Percentiles rank a stretch among this genome's conserved stretches.
Conservation (phyloP, 2,888 invertebrate genomes). For the Dinocampus coccinellae region DNA sequence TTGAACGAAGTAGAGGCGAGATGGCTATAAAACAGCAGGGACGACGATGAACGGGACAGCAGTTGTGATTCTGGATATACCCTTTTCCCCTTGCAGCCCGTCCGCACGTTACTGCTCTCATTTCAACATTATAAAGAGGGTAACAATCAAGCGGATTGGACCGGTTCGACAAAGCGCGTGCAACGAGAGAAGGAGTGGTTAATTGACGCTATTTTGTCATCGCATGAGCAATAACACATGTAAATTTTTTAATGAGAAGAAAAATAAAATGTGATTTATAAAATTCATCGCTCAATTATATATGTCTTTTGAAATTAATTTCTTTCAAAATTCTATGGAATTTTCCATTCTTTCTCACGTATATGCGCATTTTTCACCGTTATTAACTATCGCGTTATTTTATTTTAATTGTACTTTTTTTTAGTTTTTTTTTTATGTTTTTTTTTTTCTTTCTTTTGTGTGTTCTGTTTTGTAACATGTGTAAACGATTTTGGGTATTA, state of each 20-base stretch:
- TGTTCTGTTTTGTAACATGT: neutral
- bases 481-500: neutral
- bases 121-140: constrained; percentile 60
- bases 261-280: neutral
- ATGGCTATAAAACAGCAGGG: constrained; percentile 65
- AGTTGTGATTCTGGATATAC: constrained; percentile 64
- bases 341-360: neutral
- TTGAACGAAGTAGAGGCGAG: constrained; percentile 63
- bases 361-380: neutral
- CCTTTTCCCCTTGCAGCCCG: constrained; percentile 62
- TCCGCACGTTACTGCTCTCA: constrained; percentile 64
- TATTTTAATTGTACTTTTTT: too few relatives aligned
- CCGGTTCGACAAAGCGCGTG: constrained; percentile 33
- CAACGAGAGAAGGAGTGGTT: constrained; percentile 23
- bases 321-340: neutral
- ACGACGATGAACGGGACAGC: constrained; percentile 66
- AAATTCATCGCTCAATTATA: neutral
- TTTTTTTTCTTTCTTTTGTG: neutral
- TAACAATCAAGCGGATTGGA: constrained; percentile 44
- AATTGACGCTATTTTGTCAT: constrained; percentile 4
- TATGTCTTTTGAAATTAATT: neutral
- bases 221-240: constrained; percentile 1
- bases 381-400: neutral
- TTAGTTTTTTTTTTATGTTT: neutral
- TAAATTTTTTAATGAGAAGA: neutral